Percentiles rank a stretch among this genome's conserved stretches.
Conservation (phyloP, 2,797 vertebrate species). For the Poecile montanus region DNA sequence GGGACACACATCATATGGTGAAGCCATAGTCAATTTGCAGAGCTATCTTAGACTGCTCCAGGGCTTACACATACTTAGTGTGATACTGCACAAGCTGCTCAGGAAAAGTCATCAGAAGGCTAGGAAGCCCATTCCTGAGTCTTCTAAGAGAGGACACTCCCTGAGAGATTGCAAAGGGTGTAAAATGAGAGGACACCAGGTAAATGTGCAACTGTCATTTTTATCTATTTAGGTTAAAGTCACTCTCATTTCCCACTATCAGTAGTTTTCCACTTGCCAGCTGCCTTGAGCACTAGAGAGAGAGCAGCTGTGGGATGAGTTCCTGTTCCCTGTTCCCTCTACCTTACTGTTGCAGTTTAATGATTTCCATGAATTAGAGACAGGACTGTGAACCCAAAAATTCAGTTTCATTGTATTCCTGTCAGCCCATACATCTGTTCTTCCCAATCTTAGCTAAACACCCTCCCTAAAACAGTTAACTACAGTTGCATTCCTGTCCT, state of each 20-base stretch:
- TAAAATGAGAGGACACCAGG: neutral
- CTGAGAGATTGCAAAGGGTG: neutral
- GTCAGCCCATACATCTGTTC: neutral
- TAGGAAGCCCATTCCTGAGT: neutral
- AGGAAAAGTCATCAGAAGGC: neutral
- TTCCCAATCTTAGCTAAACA: neutral
- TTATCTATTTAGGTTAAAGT: neutral
- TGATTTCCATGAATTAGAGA: neutral
- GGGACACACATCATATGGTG: accelerated
- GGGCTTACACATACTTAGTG: neutral
- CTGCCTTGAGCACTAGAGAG: neutral
- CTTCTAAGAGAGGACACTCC: neutral
- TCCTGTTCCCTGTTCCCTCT: neutral
- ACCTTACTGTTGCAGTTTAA: neutral
- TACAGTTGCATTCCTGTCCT: neutral
- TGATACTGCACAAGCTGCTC: neutral
- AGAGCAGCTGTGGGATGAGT: neutral
- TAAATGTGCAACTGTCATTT: neutral
- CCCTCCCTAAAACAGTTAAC: neutral
- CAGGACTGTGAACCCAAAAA: neutral
- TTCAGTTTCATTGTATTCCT: neutral
- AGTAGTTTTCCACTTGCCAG: neutral
- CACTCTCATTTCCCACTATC: neutral
- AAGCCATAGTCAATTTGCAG: neutral
- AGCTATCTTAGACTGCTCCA: neutral